A percentile compares a stretch with the other conserved stretches of the same genome.
phyloP scores from a whole-genome alignment of 2,888 invertebrate genomes.

The Tetragonula carbonaria region DNA sequence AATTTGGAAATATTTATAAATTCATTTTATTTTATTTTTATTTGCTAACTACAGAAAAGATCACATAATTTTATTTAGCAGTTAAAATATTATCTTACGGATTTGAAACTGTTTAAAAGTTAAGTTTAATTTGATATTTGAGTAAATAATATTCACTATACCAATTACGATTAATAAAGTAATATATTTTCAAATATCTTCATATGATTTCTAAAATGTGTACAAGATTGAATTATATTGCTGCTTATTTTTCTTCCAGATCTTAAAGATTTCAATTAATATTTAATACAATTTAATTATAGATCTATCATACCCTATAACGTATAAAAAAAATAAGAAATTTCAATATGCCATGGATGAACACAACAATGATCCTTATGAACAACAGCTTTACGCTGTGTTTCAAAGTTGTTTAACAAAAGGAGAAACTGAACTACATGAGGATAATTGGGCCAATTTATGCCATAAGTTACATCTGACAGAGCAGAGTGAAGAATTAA shows the following conservation, averaged over 20 bases:
- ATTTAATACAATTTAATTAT: constrained; percentile 7
- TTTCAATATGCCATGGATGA: constrained; percentile 79
- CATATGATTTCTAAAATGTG: background rate
- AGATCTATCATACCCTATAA: constrained; percentile 31
- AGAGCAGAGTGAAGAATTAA: constrained; percentile 86
- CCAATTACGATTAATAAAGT: background rate
- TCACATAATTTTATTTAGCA: background rate
- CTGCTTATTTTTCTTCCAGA: background rate
- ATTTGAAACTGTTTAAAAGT: background rate
- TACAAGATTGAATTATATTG: background rate
- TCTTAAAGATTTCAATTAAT: background rate
- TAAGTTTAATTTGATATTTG: background rate
- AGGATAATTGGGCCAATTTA: constrained; percentile 88
- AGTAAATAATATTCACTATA: constrained; percentile 1
- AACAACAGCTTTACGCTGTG: constrained; percentile 92
- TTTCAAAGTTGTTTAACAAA: constrained; percentile 92
- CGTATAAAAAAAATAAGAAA: constrained; percentile 61
- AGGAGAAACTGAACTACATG: constrained; percentile 89
- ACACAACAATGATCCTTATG: constrained; percentile 88
- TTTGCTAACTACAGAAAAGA: background rate
- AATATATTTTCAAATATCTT: background rate
- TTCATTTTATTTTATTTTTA: background rate
- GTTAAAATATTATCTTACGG: background rate
- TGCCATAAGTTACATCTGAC: constrained; percentile 92
- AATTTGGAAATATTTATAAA: background rate